Conservation (phyloP, 2,797 vertebrate species). For the Megaceryle alcyon region DNA sequence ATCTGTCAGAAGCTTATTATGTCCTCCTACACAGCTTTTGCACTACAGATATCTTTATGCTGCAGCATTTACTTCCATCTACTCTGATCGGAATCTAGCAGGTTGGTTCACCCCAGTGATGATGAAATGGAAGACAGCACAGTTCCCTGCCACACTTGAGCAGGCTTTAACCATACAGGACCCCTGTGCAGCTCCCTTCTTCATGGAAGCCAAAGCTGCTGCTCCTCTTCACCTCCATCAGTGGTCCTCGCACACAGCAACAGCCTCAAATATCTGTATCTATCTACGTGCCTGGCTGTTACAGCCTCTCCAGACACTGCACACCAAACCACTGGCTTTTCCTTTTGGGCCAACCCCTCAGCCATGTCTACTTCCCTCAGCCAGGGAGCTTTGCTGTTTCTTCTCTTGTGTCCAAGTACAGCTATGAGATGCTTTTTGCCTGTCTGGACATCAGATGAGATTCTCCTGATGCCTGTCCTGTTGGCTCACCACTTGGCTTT, state of each 20-base stretch:
- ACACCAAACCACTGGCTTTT: background rate
- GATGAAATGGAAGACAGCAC: background rate
- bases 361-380: rapidly evolving
- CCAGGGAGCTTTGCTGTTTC: background rate
- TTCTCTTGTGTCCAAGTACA: background rate
- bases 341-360: background rate
- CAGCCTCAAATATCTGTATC: background rate
- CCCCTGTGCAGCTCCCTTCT: background rate
- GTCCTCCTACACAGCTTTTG: conserved; percentile 25
- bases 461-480: background rate
- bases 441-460: background rate
- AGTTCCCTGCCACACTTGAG: background rate
- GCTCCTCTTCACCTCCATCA: background rate
- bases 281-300: rapidly evolving
- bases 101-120: rapidly evolving
- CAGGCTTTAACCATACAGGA: background rate
- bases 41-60: background rate
- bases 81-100: background rate
- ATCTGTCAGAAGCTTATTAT: background rate
- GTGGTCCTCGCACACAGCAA: background rate
- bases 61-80: background rate
- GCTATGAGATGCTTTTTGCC: background rate
- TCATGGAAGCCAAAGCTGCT: background rate
- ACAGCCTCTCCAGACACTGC: background rate
- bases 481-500: background rate